Evolutionary conservation across 2,797 vertebrate genomes (phyloP).

Genomic region (Malurus splendens): DNA sequence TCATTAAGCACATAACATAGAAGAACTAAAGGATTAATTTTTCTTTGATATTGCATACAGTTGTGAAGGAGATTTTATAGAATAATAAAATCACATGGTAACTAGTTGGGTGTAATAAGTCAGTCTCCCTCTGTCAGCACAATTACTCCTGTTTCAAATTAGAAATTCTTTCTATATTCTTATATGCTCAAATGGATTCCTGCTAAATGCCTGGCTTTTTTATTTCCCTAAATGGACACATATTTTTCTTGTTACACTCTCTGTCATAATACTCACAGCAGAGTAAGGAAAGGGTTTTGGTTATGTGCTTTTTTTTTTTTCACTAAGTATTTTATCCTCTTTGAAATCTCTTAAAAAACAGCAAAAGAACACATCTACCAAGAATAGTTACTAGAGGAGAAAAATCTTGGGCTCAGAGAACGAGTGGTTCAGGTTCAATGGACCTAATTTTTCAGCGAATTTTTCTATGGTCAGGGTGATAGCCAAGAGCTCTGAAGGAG

Average conservation of each 20-base stretch:
- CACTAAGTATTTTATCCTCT: background rate
- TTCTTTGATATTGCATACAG: background rate
- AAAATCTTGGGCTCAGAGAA: conserved; percentile 22
- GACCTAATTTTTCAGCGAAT: conserved; percentile 28
- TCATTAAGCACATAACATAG: background rate
- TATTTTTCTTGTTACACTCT: background rate
- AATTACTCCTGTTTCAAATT: conserved; percentile 4
- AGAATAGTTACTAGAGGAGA: background rate
- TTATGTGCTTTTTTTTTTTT: background rate
- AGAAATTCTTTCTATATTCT: conserved; percentile 37
- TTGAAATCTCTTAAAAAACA: background rate
- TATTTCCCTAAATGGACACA: conserved; percentile 16
- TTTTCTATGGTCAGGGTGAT: conserved; percentile 6
- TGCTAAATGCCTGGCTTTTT: background rate
- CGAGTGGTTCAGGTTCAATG: background rate
- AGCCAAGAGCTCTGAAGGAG: conserved; percentile 39
- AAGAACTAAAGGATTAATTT: background rate
- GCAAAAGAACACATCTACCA: background rate
- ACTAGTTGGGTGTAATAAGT: background rate
- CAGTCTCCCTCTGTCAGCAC: background rate
- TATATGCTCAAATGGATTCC: background rate
- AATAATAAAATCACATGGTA: background rate
- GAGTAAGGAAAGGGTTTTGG: background rate
- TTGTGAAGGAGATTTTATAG: background rate
- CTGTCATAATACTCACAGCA: background rate